Percentiles rank a stretch among this genome's conserved stretches.
phyloP scores from a whole-genome alignment of 2,888 invertebrate genomes.

The Xylota sylvarum region DNA sequence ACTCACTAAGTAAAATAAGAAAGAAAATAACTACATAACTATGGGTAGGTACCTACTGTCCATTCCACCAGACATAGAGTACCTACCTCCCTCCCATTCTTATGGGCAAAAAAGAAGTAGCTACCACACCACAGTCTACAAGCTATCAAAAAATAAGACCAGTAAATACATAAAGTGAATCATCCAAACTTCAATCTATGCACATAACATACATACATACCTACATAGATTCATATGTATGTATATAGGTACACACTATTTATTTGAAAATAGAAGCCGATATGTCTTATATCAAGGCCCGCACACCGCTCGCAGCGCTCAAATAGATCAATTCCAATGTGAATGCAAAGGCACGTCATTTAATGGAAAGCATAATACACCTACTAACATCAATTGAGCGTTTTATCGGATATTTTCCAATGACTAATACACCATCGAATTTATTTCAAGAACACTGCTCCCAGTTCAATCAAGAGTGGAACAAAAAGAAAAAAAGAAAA shows the following conservation, averaged over 20 bases:
- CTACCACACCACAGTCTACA: not conserved
- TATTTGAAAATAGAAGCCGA: constrained; percentile 17
- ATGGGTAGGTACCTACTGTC: not conserved
- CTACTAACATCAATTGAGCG: constrained; percentile 18
- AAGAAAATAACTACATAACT: not conserved
- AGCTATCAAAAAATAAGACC: not conserved
- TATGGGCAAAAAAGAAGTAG: not conserved
- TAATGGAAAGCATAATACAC: constrained; percentile 25
- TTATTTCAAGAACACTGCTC: constrained; percentile 62
- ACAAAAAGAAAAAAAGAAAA: not conserved
- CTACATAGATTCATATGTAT: not conserved
- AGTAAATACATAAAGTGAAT: not conserved
- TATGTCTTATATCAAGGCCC: constrained; percentile 6
- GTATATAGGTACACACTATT: constrained; percentile 1
- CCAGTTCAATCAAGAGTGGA: constrained; percentile 34
- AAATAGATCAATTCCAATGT: constrained; percentile 20
- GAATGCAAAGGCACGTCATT: constrained; percentile 9
- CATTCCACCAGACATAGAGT: not conserved
- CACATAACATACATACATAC: no score
- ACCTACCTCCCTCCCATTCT: not conserved
- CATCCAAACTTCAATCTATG: constrained; percentile 4
- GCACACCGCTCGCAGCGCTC: not conserved
- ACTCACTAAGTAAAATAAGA: not conserved
- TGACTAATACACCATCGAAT: constrained; percentile 54
- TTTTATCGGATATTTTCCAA: constrained; percentile 38